These are phyloP conservation scores for Onychomys arenicola DNA, from an alignment of 2,797 vertebrate genomes.

Conservation along the genomic window DNA sequence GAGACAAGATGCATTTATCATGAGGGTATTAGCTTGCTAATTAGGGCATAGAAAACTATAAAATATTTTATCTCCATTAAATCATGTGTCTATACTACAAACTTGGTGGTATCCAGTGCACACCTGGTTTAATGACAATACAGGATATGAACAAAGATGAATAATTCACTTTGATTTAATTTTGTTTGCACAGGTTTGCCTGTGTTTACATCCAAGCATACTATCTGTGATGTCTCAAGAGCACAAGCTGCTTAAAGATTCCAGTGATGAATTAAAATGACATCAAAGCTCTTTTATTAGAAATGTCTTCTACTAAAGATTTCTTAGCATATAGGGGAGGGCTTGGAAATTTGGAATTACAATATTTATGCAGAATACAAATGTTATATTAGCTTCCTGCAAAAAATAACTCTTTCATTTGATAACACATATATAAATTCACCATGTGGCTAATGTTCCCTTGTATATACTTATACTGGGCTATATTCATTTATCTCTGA, in stretches of 20 bases:
- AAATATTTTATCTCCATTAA: slow-evolving; percentile 33
- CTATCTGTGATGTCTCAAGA: not conserved
- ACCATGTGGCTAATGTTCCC: accelerated
- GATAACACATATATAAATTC: not conserved
- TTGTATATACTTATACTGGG: not conserved
- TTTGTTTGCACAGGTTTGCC: not conserved
- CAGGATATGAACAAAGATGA: not conserved
- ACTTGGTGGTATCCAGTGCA: not conserved
- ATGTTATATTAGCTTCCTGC: not conserved
- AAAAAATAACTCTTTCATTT: not conserved
- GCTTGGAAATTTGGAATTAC: not conserved
- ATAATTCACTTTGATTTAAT: not conserved
- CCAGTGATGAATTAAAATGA: not conserved
- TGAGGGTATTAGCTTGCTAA: not conserved
- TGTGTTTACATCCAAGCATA: not conserved
- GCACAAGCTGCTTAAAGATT: not conserved
- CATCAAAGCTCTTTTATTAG: not conserved
- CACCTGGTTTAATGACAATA: not conserved
- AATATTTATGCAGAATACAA: not conserved
- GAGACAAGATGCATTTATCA: slow-evolving; percentile 42
- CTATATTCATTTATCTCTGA: not conserved
- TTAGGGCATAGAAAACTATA: not conserved
- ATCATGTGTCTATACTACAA: not conserved
- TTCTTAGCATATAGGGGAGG: not conserved
- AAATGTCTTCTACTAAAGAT: not conserved